A percentile compares a stretch with the other conserved stretches of the same genome.
Evolutionary conservation across 2,888 invertebrate species (phyloP).

Genomic region (Athripsodes cinereus): DNA sequence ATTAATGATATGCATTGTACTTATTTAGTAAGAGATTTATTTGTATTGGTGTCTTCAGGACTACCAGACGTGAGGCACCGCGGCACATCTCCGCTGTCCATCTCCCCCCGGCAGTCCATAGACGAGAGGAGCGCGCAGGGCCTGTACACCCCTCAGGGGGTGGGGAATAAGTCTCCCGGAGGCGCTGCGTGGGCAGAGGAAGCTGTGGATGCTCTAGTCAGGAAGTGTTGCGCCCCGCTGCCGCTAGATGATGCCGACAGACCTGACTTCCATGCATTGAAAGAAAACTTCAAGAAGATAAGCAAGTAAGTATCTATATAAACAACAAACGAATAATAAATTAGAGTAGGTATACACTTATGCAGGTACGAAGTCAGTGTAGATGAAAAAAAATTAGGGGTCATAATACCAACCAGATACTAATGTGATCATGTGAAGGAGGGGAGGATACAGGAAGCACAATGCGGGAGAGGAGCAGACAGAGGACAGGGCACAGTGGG

Average conservation of each 20-base stretch:
- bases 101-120: constrained; percentile 46
- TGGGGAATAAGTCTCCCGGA: background rate
- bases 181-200: constrained; percentile 42
- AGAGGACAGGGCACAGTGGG: too few relatives aligned
- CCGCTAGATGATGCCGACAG: constrained; percentile 74
- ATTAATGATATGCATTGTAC: too few relatives aligned
- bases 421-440: too few relatives aligned
- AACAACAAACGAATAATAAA: too few relatives aligned
- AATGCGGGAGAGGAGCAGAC: too few relatives aligned
- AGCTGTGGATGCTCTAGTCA: constrained; percentile 56
- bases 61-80: constrained; percentile 45
- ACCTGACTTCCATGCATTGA: constrained; percentile 84
- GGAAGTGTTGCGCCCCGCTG: constrained; percentile 60
- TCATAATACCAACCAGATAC: too few relatives aligned
- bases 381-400: too few relatives aligned
- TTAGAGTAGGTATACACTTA: too few relatives aligned
- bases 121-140: constrained; percentile 21
- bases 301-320: constrained; percentile 89
- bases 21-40: too few relatives aligned
- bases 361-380: too few relatives aligned
- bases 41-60: constrained; percentile 35
- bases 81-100: constrained; percentile 46
- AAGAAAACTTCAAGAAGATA: constrained; percentile 76
- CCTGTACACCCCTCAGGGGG: constrained; percentile 12
- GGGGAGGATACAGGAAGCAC: too few relatives aligned